Conservation (phyloP, 2,113 vertebrate genomes). For the Petromus typicus region DNA sequence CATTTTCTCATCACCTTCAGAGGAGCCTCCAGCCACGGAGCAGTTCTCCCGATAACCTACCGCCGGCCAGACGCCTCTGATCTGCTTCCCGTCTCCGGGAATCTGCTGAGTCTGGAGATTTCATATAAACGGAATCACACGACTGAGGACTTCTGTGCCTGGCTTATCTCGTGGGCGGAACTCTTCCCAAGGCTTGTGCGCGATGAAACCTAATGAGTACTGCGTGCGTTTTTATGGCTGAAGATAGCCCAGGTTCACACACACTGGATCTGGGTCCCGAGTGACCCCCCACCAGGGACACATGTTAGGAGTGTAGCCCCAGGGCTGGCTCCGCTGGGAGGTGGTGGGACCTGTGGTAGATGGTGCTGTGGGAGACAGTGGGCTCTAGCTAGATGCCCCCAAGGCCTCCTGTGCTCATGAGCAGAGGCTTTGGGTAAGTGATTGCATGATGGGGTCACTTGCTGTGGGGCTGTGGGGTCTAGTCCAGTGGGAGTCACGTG, state of each 20-base stretch:
- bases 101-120: neutral
- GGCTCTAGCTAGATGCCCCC: neutral
- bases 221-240: neutral
- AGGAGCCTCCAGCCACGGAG: too few species aligned
- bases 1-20: neutral
- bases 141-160: neutral
- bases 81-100: neutral
- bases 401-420: neutral
- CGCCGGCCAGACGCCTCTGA: neutral
- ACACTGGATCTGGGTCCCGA: neutral
- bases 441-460: too few species aligned
- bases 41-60: neutral
- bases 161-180: neutral
- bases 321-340: neutral
- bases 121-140: neutral
- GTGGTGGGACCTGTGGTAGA: too few species aligned
- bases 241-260: neutral
- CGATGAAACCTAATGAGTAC: neutral
- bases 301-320: neutral
- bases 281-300: neutral
- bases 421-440: neutral
- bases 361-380: neutral
- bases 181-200: neutral
- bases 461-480: neutral
- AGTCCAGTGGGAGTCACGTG: neutral